Percentiles rank a stretch among this genome's conserved stretches.
These are phyloP conservation scores for Tenthredo amoena DNA, from an alignment of 2,888 invertebrate genomes.

Conservation along the genomic window DNA sequence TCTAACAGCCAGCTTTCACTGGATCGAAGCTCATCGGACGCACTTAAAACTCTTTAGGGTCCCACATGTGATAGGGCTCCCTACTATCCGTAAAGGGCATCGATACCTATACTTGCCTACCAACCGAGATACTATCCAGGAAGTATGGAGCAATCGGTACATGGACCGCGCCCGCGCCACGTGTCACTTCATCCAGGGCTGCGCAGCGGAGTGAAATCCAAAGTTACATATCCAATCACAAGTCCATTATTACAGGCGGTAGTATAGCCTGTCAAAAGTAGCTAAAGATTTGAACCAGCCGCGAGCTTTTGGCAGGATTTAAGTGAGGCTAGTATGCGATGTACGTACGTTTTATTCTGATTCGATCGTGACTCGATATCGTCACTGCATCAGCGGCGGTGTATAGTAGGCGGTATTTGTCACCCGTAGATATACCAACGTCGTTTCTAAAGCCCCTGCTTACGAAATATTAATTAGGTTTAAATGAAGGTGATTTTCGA, in stretches of 20 bases:
- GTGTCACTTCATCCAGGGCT: slow-evolving; percentile 29
- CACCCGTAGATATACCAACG: background rate
- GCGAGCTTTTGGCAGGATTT: slow-evolving; percentile 6
- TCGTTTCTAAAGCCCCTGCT: background rate
- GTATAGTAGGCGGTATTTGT: slow-evolving; percentile 21
- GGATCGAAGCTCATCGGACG: slow-evolving; percentile 40
- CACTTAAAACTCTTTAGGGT: slow-evolving; percentile 41
- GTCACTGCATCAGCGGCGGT: background rate
- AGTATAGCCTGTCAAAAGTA: background rate
- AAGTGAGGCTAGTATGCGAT: background rate
- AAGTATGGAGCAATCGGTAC: slow-evolving; percentile 9
- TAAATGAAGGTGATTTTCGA: slow-evolving; percentile 44
- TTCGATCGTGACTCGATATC: slow-evolving; percentile 6
- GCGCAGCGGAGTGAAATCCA: slow-evolving; percentile 21
- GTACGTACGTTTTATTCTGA: background rate
- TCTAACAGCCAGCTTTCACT: slow-evolving; percentile 31
- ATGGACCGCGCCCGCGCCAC: slow-evolving; percentile 23
- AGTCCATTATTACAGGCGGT: slow-evolving; percentile 37
- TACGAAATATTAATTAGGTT: slow-evolving; percentile 51
- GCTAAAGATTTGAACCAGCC: slow-evolving; percentile 1
- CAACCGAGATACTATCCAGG: background rate
- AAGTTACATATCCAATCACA: slow-evolving; percentile 49
- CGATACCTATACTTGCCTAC: slow-evolving; percentile 22
- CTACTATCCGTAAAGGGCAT: slow-evolving; percentile 6
- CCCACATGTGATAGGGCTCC: slow-evolving; percentile 2